Conservation (phyloP, 2,113 vertebrate genomes). For the Lophotis ruficrista region DNA sequence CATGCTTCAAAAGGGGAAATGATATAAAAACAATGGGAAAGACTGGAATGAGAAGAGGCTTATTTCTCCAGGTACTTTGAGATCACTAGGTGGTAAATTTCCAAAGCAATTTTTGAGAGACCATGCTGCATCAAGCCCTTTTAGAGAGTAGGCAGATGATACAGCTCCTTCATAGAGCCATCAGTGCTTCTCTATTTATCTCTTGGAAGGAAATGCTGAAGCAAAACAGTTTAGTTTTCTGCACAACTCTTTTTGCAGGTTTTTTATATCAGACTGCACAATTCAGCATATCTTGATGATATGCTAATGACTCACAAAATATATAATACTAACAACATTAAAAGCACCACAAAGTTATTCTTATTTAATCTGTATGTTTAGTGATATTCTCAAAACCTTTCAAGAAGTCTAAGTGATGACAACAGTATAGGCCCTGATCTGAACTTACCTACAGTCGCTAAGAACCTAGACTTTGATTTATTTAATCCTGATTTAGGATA, state of each 20-base stretch:
- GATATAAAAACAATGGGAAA: fast-evolving
- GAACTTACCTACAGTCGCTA: constrained; percentile 7
- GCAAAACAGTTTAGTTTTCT: neutral
- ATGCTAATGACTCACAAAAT: neutral
- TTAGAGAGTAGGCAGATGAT: neutral
- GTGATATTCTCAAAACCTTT: neutral
- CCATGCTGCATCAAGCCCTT: neutral
- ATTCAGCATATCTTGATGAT: neutral
- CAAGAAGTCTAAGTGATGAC: neutral
- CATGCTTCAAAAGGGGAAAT: neutral
- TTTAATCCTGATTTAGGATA: constrained; percentile 39
- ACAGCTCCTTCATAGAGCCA: neutral
- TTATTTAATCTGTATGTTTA: neutral
- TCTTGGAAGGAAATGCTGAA: neutral
- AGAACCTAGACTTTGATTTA: constrained; percentile 19
- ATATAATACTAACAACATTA: neutral
- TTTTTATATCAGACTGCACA: neutral
- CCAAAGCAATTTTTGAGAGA: neutral
- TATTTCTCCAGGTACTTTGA: neutral
- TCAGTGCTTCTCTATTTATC: neutral
- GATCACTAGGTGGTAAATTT: neutral
- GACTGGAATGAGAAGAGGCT: neutral
- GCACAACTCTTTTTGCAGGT: neutral
- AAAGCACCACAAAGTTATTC: neutral
- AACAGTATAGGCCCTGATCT: neutral